These are phyloP conservation scores for Morpho achilles DNA, from an alignment of 2,888 invertebrate genomes.

Conservation along the genomic window DNA sequence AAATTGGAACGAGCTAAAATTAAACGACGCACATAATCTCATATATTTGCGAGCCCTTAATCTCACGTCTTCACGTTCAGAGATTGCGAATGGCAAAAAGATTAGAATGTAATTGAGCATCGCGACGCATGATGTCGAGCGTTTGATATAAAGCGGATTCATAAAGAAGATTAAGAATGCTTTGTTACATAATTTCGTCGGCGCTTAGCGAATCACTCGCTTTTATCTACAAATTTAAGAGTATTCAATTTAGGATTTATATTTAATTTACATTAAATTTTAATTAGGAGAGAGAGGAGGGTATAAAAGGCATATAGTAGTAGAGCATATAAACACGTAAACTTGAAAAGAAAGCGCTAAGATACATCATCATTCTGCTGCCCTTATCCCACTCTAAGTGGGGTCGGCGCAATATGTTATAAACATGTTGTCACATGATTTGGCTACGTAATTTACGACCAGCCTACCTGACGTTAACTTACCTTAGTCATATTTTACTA, in stretches of 20 bases:
- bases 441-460: no score
- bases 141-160: slow-evolving; percentile 25
- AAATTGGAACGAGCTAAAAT: slow-evolving; percentile 5
- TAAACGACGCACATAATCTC: slow-evolving; percentile 7
- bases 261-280: no score
- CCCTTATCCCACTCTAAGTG: no score
- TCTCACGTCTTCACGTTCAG: slow-evolving; percentile 6
- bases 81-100: slow-evolving; percentile 21
- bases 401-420: no score
- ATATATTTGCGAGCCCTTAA: slow-evolving; percentile 10
- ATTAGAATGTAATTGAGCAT: slow-evolving; percentile 25
- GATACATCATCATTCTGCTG: no score
- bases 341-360: no score
- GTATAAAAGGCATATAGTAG: no score
- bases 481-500: no score
- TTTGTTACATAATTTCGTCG: slow-evolving; percentile 8
- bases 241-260: not conserved
- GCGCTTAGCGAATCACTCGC: not conserved
- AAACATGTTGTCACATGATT: no score
- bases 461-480: no score
- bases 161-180: slow-evolving; percentile 8
- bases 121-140: slow-evolving; percentile 19
- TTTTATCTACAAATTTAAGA: slow-evolving; percentile 1
- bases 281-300: no score
- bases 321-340: no score